Evolutionary conservation across 2,113 vertebrate genomes (phyloP).

Genomic region (Urocynchramus pylzowi): DNA sequence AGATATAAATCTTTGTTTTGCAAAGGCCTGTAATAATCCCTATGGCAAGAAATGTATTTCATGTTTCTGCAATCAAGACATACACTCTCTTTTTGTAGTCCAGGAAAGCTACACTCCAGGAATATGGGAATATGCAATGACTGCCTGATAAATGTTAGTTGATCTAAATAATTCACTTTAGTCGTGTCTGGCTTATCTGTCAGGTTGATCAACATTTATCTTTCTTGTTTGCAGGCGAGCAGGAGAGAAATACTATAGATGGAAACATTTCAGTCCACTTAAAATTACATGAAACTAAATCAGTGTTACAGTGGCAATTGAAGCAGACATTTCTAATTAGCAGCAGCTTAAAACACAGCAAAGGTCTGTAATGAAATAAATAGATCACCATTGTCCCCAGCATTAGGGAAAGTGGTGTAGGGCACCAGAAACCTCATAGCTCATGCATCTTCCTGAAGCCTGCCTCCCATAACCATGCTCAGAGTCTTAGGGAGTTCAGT

Average conservation of each 20-base stretch:
- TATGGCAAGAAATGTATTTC: neutral
- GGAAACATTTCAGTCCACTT: neutral
- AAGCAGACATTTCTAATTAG: neutral
- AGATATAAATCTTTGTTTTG: neutral
- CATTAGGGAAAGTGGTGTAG: neutral
- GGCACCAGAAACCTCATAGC: neutral
- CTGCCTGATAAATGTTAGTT: neutral
- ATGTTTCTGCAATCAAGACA: neutral
- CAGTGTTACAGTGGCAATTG: neutral
- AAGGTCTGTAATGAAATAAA: slow-evolving; percentile 12
- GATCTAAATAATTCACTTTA: neutral
- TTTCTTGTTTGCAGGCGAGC: neutral
- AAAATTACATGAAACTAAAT: neutral
- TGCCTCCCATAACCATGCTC: neutral
- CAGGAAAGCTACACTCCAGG: neutral
- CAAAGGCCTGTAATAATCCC: neutral
- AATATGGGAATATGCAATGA: neutral
- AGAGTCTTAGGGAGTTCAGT: neutral
- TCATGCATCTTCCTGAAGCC: neutral
- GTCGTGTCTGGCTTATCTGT: neutral
- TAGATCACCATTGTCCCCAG: neutral
- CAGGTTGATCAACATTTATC: neutral
- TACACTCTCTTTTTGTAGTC: neutral
- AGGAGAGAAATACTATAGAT: neutral
- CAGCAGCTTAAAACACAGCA: slow-evolving; percentile 6